Base-by-base conservation (phyloP, 1,140 invertebrate species). In the Drosophila pseudoobscura region DNA sequence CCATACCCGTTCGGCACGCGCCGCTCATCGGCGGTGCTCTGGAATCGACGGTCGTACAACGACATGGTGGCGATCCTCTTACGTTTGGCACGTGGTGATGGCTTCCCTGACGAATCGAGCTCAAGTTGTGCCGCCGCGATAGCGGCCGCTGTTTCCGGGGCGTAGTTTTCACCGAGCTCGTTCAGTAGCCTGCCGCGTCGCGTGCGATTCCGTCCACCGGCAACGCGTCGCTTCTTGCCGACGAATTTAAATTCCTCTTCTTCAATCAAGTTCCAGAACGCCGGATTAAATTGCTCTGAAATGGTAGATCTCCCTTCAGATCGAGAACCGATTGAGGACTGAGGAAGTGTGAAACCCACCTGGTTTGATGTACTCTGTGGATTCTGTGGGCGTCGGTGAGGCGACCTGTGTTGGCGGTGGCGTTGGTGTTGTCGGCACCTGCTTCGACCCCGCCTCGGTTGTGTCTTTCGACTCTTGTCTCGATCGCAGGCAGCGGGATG, bases 21-120 rank as follows among this genome's bases (percentile, higher is more conserved):
- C 7, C 83, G 71, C 6, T 91, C 90, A 15, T 85, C 82, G 8
- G 47, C 53, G 57, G 80, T 59, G n/a, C 75, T 84, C 49, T 91
- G 89, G 41, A 79, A 90, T 6, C 89, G 79, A n/a, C 89, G 77
- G 53, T 91, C 89, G 54, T 91, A 91, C n/a, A 91, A 35, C 2
- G 89, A 91, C 89, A 91, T 91, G 6, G 46, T 78, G 52, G 57
- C 22, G 41, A 60, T 54, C 26, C 82, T 73, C 41, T 90, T 91
- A 4, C 80, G 77, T 35, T 54, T 73, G 24, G 50, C 13, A 9
- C 80, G 72, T 17, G 62, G 13, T 35, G 29, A 49, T 24, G 70
- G 22, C 43, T 72, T 78, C 11, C 46, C 52, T 26, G 60, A 13
- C n/a, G 75, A 64, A 47, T 88, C 69, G 7, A 88, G 79, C 46